Evolutionary conservation across 2,113 vertebrate genomes (phyloP).

Genomic region (Thalassoma bifasciatum): DNA sequence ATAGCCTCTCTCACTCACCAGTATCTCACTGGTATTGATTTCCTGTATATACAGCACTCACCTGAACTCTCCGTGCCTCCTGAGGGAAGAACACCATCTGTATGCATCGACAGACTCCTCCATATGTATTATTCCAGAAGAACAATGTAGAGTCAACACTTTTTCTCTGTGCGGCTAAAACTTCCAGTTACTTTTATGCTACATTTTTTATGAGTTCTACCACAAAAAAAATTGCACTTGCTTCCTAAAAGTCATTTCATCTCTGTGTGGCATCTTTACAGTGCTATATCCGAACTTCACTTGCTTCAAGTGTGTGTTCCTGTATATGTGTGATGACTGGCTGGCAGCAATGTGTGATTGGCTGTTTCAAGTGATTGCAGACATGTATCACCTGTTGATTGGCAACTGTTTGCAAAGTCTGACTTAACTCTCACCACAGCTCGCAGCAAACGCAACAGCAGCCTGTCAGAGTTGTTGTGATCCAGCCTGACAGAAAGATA

Average conservation of each 20-base stretch:
- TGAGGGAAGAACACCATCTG: constrained; percentile 35
- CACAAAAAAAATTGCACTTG: too few relatives aligned
- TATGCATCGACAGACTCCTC: constrained; percentile 52
- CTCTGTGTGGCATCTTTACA: background rate
- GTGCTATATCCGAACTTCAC: background rate
- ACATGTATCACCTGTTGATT: constrained; percentile 19
- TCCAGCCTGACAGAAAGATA: constrained; percentile 11
- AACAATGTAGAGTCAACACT: constrained; percentile 14
- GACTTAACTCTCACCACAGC: background rate
- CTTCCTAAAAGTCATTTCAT: background rate
- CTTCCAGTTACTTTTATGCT: background rate
- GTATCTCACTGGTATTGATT: constrained; percentile 59
- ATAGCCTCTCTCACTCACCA: constrained; percentile 42
- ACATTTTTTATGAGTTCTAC: background rate
- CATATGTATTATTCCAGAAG: constrained; percentile 63
- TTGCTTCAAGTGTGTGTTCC: background rate
- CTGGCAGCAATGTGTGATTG: constrained; percentile 9
- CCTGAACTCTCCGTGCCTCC: constrained; percentile 39
- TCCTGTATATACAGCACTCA: constrained; percentile 39
- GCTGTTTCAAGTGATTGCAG: constrained; percentile 22
- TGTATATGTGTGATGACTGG: background rate
- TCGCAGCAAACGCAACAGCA: background rate
- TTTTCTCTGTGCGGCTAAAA: background rate
- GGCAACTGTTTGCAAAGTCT: constrained; percentile 22
- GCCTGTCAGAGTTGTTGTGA: background rate